These are phyloP conservation scores for Heterocephalus glaber DNA, from an alignment of 2,113 vertebrate genomes.

Conservation along the genomic window DNA sequence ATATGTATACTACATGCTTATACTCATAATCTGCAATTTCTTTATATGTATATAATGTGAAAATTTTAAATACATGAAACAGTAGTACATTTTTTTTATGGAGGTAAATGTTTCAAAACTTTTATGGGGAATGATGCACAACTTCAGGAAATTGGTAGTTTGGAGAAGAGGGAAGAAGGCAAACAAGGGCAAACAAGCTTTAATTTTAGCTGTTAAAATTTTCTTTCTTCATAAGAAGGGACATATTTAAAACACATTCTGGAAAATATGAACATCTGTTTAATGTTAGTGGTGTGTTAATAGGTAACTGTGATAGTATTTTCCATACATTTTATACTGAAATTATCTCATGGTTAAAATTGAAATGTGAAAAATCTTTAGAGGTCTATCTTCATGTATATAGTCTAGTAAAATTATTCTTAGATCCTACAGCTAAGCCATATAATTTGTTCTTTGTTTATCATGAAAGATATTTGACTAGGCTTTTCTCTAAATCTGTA, in stretches of 20 bases:
- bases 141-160: not conserved
- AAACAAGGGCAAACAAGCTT: not conserved
- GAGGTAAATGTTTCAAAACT: not conserved
- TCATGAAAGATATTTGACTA: not conserved
- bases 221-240: not conserved
- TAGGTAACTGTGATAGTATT: not conserved
- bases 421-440: not conserved
- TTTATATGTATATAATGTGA: not conserved
- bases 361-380: not conserved
- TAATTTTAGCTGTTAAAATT: slow-evolving; percentile 30
- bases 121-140: not conserved
- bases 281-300: slow-evolving; percentile 14
- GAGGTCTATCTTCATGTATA: not conserved
- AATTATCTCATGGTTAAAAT: slow-evolving; percentile 40
- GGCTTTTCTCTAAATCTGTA: not conserved
- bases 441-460: not conserved
- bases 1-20: not conserved
- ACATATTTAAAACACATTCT: slow-evolving; percentile 25
- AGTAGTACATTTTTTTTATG: slow-evolving; percentile 1
- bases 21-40: not conserved
- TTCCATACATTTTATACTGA: not conserved
- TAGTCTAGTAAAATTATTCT: not conserved
- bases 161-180: not conserved
- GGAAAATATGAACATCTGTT: slow-evolving; percentile 31
- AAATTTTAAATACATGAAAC: not conserved